Base-by-base conservation (phyloP, 1,140 invertebrate genomes). In the Psix sp. region DNA sequence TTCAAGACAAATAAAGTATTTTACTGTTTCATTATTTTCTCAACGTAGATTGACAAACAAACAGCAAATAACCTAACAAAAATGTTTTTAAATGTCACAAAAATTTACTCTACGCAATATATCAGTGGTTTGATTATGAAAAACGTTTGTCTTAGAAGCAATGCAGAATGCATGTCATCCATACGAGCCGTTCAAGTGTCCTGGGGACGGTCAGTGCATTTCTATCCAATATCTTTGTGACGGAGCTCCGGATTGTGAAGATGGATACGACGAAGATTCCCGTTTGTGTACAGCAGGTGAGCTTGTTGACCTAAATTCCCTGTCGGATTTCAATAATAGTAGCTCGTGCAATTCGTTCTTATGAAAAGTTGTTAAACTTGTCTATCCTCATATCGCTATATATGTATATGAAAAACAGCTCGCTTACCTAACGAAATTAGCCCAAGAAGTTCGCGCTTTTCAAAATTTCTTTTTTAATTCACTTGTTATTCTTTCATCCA, bases 211-310 rank as follows among this genome's bases (percentile, higher is more conserved):
- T 63, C 92, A 92, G 80, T 98, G 96, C 85, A 97, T 98, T 86
- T 96, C 95, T 52, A 97, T 98, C 84, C 95, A 97, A 83, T 98
- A 98, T 89, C 90, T 93, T 67, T 98, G 94, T 86, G 96, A 98
- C 80, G 96, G 96, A 26, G 95, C 95, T 0, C 94, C 95, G 0
- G 96, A 98, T 86, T 98, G 96, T 89, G 92, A 94, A 15, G 95
- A 98, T 77, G 95, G 95, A 13, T 96, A 96, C 78, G 94, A 96
- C 77, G 91, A 92, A 74, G 95, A 98, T 84, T 93, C 94, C 42
- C 90, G 94, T 79, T 91, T 98, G 13, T 98, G 96, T 86, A 97
- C 96, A 65, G 96, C 96, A 86, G 95, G 95, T 96, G 80, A 89
- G 88, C 48, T 26, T n/a, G n/a, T n/a, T 29, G 26, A 29, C 26